Percentiles rank a stretch among this genome's conserved stretches.
Conservation (phyloP, 2,113 vertebrate genomes). For the Oryzias melastigma region DNA sequence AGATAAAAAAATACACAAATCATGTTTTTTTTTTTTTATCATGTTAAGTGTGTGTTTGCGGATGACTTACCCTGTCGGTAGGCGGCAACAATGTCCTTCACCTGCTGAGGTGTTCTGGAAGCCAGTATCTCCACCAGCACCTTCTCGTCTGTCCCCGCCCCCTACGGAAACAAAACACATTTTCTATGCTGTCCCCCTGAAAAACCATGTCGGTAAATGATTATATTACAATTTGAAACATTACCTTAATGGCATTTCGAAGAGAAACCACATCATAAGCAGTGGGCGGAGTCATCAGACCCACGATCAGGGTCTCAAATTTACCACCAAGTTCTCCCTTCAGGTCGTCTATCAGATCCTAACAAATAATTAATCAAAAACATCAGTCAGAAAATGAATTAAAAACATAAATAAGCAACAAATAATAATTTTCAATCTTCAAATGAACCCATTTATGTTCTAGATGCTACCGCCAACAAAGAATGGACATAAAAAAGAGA, state of each 20-base stretch:
- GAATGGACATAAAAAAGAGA: no score
- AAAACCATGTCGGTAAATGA: neutral
- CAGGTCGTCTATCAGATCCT: slow-evolving; percentile 89
- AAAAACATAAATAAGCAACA: no score
- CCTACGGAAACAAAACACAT: slow-evolving; percentile 68
- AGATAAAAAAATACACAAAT: no score
- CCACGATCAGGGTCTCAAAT: slow-evolving; percentile 88
- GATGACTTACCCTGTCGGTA: slow-evolving; percentile 82
- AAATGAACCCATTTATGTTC: no score
- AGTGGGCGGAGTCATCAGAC: slow-evolving; percentile 82
- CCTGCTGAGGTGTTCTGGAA: slow-evolving; percentile 83
- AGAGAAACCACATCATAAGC: slow-evolving; percentile 85
- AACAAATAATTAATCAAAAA: slow-evolving; percentile 2
- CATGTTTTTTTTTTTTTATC: neutral
- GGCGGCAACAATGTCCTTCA: slow-evolving; percentile 81
- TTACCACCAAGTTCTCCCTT: slow-evolving; percentile 93
- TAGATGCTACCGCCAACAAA: no score
- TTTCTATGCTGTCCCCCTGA: neutral
- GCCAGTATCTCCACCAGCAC: slow-evolving; percentile 90
- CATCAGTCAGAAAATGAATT: no score
- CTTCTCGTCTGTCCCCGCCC: slow-evolving; percentile 91
- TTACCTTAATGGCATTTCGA: slow-evolving; percentile 90
- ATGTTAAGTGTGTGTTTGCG: neutral
- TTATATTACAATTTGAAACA: neutral
- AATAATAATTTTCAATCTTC: no score